Percentiles rank a stretch among this genome's conserved stretches.
These are phyloP conservation scores for Quiscalus mexicanus DNA, from an alignment of 2,113 vertebrate species.

Conservation along the genomic window DNA sequence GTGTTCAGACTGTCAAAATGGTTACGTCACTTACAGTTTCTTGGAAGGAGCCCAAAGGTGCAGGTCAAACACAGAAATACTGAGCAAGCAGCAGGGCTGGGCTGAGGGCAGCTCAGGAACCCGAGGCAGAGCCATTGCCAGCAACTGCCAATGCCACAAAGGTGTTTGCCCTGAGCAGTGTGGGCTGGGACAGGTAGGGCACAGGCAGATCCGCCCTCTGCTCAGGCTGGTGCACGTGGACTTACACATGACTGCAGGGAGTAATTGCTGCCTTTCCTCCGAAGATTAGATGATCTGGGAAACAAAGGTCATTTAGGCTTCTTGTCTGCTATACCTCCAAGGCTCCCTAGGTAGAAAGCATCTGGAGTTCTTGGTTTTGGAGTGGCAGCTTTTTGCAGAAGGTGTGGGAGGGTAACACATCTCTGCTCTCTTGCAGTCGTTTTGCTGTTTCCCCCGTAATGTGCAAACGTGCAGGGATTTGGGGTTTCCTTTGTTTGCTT, in stretches of 20 bases:
- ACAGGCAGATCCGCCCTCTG: not conserved
- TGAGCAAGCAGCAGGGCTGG: not conserved
- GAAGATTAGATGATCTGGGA: not conserved
- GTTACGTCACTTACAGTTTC: not conserved
- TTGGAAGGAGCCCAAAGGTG: conserved; percentile 37
- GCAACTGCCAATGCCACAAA: not conserved
- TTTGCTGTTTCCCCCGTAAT: not conserved
- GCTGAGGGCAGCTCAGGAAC: not conserved
- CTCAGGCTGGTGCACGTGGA: not conserved
- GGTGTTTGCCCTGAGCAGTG: not conserved
- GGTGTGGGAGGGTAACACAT: not conserved
- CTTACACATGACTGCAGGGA: not conserved
- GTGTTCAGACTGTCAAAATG: conserved; percentile 34
- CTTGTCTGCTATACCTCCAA: not conserved
- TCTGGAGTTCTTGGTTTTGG: not conserved
- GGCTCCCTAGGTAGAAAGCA: not conserved
- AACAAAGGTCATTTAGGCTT: not conserved
- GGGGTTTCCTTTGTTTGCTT: not conserved
- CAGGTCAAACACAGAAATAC: not conserved
- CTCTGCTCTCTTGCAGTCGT: not conserved
- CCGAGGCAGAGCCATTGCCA: not conserved
- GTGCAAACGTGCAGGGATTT: not conserved
- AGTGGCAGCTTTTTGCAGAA: not conserved
- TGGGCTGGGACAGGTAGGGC: not conserved
- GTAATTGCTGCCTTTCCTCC: not conserved